phyloP scores from a whole-genome alignment of 2,113 vertebrate species.

The Herpetotheres cachinnans region DNA sequence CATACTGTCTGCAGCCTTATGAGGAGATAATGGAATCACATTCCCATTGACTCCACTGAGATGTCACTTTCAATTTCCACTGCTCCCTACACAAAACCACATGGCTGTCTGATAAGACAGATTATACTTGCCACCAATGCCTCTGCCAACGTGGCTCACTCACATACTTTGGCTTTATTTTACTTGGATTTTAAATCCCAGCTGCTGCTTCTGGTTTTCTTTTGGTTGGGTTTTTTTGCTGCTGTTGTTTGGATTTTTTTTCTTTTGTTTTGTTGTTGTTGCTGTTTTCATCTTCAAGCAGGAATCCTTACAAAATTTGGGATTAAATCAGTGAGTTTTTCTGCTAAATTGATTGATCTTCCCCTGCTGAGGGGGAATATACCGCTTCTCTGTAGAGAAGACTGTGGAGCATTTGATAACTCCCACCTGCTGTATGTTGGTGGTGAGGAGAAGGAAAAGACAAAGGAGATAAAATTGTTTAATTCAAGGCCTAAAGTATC shows the following conservation, averaged over 20 bases:
- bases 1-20: constrained; percentile 38
- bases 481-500: not conserved
- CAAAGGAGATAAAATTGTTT: not conserved
- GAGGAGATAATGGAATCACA: constrained; percentile 52
- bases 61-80: constrained; percentile 57
- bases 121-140: not conserved
- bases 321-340: not conserved
- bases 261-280: not conserved
- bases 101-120: constrained; percentile 19
- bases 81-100: not conserved
- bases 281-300: not conserved
- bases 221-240: not conserved
- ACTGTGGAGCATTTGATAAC: not conserved
- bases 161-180: not conserved
- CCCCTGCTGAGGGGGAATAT: not conserved
- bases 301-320: not conserved
- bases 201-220: not conserved
- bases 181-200: not conserved
- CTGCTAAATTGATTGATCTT: not conserved
- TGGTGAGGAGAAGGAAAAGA: not conserved
- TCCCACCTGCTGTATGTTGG: not conserved
- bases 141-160: not conserved
- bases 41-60: constrained; percentile 18
- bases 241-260: not conserved
- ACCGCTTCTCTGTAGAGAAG: not conserved